Percentiles rank a stretch among this genome's conserved stretches.
Conservation (phyloP, 2,113 vertebrate genomes). For the Urocitellus parryii region DNA sequence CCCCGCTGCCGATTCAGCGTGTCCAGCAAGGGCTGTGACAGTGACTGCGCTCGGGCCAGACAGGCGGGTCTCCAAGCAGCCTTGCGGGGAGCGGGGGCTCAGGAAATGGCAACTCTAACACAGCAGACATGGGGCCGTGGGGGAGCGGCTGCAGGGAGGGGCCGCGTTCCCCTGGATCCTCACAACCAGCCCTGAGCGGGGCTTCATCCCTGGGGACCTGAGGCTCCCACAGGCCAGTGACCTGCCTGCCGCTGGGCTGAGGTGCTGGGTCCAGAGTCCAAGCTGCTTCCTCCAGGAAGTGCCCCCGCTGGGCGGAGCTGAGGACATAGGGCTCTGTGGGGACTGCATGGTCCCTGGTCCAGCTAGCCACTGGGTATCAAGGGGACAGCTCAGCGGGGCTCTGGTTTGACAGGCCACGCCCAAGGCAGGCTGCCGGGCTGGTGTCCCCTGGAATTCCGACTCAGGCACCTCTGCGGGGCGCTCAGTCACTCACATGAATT, state of each 20-base stretch:
- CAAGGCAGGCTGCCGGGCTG: not conserved
- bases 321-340: not conserved
- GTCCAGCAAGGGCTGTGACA: not conserved
- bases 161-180: not conserved
- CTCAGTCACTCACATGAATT: not conserved
- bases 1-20: not conserved
- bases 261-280: not conserved
- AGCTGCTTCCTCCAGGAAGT: not conserved
- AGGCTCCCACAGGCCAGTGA: not conserved
- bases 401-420: not conserved
- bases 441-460: not conserved
- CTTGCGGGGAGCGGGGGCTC: fast-evolving
- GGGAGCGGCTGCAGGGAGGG: fast-evolving
- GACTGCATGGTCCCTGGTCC: not conserved
- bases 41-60: too few species aligned
- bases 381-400: not conserved
- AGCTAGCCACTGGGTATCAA: not conserved
- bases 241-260: not conserved
- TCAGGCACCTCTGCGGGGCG: fast-evolving
- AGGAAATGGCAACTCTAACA: not conserved
- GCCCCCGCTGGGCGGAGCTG: too few species aligned
- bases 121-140: too few species aligned
- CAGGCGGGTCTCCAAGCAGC: not conserved
- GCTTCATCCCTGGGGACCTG: fast-evolving
- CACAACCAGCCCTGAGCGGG: not conserved